Conservation (phyloP, 2,888 invertebrate species). For the Agrilus biguttatus region DNA sequence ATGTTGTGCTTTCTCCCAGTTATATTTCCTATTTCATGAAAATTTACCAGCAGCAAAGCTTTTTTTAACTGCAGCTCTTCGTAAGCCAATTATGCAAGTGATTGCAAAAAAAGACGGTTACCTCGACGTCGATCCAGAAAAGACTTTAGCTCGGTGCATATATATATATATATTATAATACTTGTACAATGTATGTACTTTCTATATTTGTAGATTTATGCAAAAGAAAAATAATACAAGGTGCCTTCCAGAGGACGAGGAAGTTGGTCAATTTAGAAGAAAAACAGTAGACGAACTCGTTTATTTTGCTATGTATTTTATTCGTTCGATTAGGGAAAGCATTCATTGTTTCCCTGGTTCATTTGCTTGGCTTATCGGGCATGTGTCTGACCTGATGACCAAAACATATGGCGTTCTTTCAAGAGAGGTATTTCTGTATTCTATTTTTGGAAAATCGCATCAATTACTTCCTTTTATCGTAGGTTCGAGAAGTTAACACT, state of each 20-base stretch:
- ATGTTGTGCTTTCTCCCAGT: slow-evolving; percentile 71
- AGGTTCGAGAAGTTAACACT: slow-evolving; percentile 57
- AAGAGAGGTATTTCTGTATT: slow-evolving; percentile 31
- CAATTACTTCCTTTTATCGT: slow-evolving; percentile 9
- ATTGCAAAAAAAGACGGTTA: slow-evolving; percentile 84
- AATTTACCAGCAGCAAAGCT: slow-evolving; percentile 81
- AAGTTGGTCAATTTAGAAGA: slow-evolving; percentile 6
- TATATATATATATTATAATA: slow-evolving; percentile 1
- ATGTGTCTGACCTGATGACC: slow-evolving; percentile 57
- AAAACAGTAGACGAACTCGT: slow-evolving; percentile 54
- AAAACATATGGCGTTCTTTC: slow-evolving; percentile 41
- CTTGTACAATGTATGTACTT: slow-evolving; percentile 1
- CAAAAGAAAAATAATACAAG: slow-evolving; percentile 37
- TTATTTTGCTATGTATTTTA: slow-evolving; percentile 30
- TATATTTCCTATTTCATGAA: slow-evolving; percentile 82
- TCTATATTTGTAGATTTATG: slow-evolving; percentile 31
- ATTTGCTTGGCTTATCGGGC: slow-evolving; percentile 80
- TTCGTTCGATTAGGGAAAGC: slow-evolving; percentile 66
- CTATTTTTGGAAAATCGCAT: background rate
- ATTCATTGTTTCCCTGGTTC: slow-evolving; percentile 84
- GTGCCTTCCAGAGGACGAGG: too few relatives aligned
- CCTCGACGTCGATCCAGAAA: slow-evolving; percentile 83
- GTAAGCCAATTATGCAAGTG: slow-evolving; percentile 81
- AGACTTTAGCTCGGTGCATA: slow-evolving; percentile 52
- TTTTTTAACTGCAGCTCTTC: slow-evolving; percentile 83